These are phyloP conservation scores for Diabrotica virgifera DNA, from an alignment of 1,140 invertebrate genomes.

Conservation along the genomic window DNA sequence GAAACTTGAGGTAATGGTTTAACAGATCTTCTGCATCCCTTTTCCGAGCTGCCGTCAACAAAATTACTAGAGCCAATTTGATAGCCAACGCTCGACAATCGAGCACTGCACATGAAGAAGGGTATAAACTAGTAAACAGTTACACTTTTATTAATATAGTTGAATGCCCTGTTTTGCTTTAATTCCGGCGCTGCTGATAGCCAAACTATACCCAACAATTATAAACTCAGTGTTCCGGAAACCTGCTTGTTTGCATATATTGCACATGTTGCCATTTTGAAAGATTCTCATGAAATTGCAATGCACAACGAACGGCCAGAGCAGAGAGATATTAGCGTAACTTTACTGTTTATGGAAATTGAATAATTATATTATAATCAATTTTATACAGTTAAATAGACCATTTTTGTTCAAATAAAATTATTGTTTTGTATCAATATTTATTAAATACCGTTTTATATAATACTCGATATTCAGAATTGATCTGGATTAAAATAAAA, in stretches of 20 bases:
- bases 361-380: background rate
- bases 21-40: too few relatives aligned
- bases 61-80: too few relatives aligned
- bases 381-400: background rate
- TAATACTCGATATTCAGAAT: too few relatives aligned
- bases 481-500: too few relatives aligned
- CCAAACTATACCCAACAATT: background rate
- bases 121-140: too few relatives aligned
- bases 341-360: background rate
- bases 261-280: slow-evolving; percentile 2
- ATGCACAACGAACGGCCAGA: background rate
- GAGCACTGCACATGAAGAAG: too few relatives aligned
- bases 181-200: background rate
- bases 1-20: too few relatives aligned
- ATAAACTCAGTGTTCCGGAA: background rate
- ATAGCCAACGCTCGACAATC: too few relatives aligned
- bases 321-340: background rate
- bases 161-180: background rate
- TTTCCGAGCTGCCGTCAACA: too few relatives aligned
- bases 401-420: background rate
- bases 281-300: slow-evolving; percentile 1
- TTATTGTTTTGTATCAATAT: slow-evolving; percentile 3
- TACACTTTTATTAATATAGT: background rate
- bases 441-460: background rate
- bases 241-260: background rate